A percentile compares a stretch with the other conserved stretches of the same genome.
Evolutionary conservation across 2,888 invertebrate genomes (phyloP).

Genomic region (Malacosoma neustria): DNA sequence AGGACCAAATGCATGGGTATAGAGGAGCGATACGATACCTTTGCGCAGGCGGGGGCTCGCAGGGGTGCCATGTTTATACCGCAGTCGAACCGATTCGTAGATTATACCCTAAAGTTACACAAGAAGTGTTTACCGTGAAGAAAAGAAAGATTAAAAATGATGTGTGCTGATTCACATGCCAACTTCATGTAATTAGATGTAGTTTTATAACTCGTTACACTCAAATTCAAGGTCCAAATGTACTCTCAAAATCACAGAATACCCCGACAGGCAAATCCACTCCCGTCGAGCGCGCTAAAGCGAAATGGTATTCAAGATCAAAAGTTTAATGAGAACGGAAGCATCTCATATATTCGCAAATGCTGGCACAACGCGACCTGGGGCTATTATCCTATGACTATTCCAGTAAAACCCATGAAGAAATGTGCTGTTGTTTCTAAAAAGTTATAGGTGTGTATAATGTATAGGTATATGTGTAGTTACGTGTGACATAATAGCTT

Average conservation of each 20-base stretch:
- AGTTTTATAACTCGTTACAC: too few species aligned
- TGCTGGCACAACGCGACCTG: slow-evolving; percentile 41
- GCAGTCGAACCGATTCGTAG: slow-evolving; percentile 40
- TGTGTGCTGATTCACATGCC: too few species aligned
- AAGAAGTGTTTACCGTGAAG: slow-evolving; percentile 43
- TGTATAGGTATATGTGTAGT: too few species aligned
- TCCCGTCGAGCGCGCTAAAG: slow-evolving; percentile 57
- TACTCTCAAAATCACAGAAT: slow-evolving; percentile 7
- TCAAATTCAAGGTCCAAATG: too few species aligned
- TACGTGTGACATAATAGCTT: too few species aligned
- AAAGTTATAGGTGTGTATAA: slow-evolving; percentile 37
- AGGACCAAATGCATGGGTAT: slow-evolving; percentile 61
- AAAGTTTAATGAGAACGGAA: slow-evolving; percentile 47
- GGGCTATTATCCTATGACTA: slow-evolving; percentile 36
- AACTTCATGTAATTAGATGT: too few species aligned
- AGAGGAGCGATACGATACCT: slow-evolving; percentile 51
- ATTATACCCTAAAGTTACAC: slow-evolving; percentile 40
- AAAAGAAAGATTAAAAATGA: slow-evolving; percentile 36
- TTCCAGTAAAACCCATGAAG: slow-evolving; percentile 49
- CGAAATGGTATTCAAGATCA: slow-evolving; percentile 63
- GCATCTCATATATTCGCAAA: slow-evolving; percentile 52
- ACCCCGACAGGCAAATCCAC: slow-evolving; percentile 42
- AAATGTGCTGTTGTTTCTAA: slow-evolving; percentile 39
- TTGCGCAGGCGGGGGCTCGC: slow-evolving; percentile 28
- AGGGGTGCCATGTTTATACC: slow-evolving; percentile 33